Conservation (phyloP, 2,113 vertebrate species). For the Plecotus auritus region DNA sequence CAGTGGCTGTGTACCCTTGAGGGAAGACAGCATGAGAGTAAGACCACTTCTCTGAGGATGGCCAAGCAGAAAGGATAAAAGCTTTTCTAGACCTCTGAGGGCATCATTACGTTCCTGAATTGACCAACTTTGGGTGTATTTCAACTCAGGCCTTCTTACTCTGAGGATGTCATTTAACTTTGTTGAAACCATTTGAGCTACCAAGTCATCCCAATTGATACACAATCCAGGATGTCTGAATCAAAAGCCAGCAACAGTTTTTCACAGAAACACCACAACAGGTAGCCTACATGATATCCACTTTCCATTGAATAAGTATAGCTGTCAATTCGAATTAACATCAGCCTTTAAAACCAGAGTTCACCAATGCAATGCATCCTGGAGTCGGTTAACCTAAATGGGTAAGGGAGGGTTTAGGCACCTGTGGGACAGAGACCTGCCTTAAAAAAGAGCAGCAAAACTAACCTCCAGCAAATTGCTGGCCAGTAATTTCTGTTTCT, state of each 20-base stretch:
- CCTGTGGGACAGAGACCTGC: neutral
- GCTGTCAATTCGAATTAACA: neutral
- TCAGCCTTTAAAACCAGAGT: neutral
- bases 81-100: neutral
- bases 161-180: neutral
- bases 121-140: neutral
- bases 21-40: neutral
- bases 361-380: neutral
- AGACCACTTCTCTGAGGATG: neutral
- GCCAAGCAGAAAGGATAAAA: neutral
- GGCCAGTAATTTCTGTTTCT: neutral
- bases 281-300: rapidly evolving
- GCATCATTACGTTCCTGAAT: neutral
- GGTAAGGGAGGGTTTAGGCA: neutral
- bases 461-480: neutral
- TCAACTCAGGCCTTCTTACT: neutral
- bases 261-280: neutral
- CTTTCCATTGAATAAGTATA: neutral
- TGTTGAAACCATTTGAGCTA: neutral
- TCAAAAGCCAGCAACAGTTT: neutral
- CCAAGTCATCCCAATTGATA: neutral
- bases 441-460: neutral
- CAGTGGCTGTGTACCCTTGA: neutral
- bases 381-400: neutral
- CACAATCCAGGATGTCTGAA: neutral